A percentile compares a stretch with the other conserved stretches of the same genome.
phyloP scores from a whole-genome alignment of 1,140 invertebrate genomes.

The Macrocentrus cingulum region DNA sequence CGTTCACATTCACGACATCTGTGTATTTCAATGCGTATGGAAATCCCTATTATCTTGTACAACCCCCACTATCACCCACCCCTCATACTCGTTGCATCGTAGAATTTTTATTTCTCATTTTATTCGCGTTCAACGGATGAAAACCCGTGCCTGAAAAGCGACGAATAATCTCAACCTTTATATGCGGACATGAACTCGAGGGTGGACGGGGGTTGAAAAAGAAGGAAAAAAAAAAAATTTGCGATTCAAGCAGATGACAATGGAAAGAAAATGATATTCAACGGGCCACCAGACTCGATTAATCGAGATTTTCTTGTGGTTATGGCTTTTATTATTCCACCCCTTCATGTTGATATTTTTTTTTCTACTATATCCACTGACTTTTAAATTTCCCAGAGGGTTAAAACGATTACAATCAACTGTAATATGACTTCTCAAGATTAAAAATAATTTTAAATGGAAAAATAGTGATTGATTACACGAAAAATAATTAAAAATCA shows the following conservation, averaged over 20 bases:
- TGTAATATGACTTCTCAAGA: no score
- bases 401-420: no score
- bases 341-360: not conserved
- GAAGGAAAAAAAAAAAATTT: slow-evolving; percentile 3
- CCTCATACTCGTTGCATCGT: not conserved
- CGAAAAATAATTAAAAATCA: no score
- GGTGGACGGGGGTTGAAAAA: not conserved
- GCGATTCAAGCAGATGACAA: slow-evolving; percentile 3
- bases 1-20: not conserved
- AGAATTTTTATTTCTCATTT: not conserved
- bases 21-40: not conserved
- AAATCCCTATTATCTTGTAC: slow-evolving; percentile 21
- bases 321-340: not conserved
- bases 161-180: slow-evolving; percentile 2
- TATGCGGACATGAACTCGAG: not conserved
- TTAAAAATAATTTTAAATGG: no score
- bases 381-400: not conserved
- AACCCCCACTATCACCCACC: not conserved
- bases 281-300: slow-evolving; percentile 5
- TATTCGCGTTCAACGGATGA: slow-evolving; percentile 5
- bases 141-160: not conserved
- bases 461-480: no score
- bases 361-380: not conserved
- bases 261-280: slow-evolving; percentile 17
- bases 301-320: slow-evolving; percentile 8